Evolutionary conservation across 2,113 vertebrate genomes (phyloP), one percentile per base, ranked within the genome.

Genomic region (Hippopotamus amphibius): DNA sequence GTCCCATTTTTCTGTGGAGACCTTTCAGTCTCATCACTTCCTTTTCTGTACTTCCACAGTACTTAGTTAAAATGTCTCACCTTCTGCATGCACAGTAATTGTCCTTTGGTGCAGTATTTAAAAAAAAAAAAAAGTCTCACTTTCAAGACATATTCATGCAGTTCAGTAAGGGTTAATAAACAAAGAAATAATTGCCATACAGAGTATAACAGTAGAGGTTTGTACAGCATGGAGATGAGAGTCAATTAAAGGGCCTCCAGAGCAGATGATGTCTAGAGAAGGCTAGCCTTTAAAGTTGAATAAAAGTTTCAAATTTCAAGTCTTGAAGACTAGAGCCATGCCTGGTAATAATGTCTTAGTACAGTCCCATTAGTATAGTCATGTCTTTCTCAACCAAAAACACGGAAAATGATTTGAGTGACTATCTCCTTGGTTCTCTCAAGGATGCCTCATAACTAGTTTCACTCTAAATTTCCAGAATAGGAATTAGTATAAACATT

Each of bases 131-230:
- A 80, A 7, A 91, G 37, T 92, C 65, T 89, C 68, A 12, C 59
- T 92, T 96, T 88, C 53, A 79, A 93, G 57, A 88, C 53, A 80
- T 83, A 71, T 43, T 30, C 33, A 37, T 94, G 28, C 2, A 92
- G 21, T 88, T 87, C 22, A 80, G 7, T 84, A 91, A 81, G 48
- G 68, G 83, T 96, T 83, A 46, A 82, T 91, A 82, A 81, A 61
- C 37, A 89, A 30, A 76, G 11, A 90, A 77, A 30, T 55, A 88
- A 66, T 81, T 96, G 14, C 9, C 63, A 13, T 33, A 76, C 24
- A 83, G 43, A 24, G 21, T 76, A 4, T 74, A 89, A 77, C 41
- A 69, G 12, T 72, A 92, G 19, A 19, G 50, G 7, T 65, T 92
- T 96, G 33, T 71, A 72, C 24, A 82, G 5, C 15, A 48, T 59